Conservation (phyloP, 2,888 invertebrate genomes). For the Tupiocoris notatus region DNA sequence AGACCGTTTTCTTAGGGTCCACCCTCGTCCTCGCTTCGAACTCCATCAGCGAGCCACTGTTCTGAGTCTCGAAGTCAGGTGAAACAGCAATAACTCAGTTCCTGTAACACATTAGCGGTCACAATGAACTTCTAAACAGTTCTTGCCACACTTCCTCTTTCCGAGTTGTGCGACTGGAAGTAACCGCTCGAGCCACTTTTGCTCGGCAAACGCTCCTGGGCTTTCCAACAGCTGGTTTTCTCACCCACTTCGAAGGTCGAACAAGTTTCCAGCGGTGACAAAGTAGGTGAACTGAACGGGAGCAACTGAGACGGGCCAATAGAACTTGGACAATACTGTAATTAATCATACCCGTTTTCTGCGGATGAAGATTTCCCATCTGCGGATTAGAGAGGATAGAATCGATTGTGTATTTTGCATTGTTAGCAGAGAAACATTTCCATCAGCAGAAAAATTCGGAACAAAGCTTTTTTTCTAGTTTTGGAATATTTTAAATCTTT, state of each 20-base stretch:
- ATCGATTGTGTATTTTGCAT: too few relatives aligned
- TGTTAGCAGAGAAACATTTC: too few relatives aligned
- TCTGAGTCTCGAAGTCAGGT: neutral
- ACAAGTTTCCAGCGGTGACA: neutral
- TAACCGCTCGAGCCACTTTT: neutral
- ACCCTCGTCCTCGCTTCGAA: neutral
- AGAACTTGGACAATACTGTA: neutral
- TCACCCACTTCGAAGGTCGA: neutral
- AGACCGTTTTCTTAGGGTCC: neutral
- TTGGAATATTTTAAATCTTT: too few relatives aligned
- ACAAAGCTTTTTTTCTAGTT: too few relatives aligned
- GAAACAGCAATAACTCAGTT: constrained; percentile 1
- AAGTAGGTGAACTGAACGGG: neutral
- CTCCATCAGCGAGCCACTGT: neutral
- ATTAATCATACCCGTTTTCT: neutral
- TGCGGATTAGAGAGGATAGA: too few relatives aligned
- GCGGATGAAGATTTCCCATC: neutral
- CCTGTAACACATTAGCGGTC: constrained; percentile 12
- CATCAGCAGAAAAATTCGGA: too few relatives aligned
- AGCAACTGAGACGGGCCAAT: neutral
- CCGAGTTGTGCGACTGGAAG: neutral
- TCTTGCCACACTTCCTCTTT: constrained; percentile 1
- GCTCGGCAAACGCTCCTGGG: neutral
- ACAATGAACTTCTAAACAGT: constrained; percentile 17
- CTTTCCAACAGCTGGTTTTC: neutral